Evolutionary conservation across 2,888 invertebrate species (phyloP).

Genomic region (Scaptodrosophila latifasciaeformis): DNA sequence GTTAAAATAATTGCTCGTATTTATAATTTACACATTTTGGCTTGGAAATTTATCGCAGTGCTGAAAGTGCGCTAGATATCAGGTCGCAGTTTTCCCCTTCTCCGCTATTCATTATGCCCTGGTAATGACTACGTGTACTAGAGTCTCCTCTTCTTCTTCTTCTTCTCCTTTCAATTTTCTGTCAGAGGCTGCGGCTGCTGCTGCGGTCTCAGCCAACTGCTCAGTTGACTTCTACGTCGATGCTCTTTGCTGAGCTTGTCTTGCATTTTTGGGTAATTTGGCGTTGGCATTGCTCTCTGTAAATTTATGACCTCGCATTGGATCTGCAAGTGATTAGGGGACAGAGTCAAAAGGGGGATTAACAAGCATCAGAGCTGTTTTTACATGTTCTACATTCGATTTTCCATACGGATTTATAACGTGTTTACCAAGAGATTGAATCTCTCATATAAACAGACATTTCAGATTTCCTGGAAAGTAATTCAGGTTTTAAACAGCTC

Average conservation of each 20-base stretch:
- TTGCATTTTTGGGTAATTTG: conserved; percentile 54
- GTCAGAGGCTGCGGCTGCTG: not conserved
- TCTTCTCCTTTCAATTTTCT: conserved; percentile 7
- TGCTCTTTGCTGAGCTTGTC: conserved; percentile 45
- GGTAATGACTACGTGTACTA: not conserved
- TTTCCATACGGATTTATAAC: too few species aligned
- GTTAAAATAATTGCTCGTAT: conserved; percentile 76
- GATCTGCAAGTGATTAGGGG: conserved; percentile 15
- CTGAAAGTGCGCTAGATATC: conserved; percentile 64
- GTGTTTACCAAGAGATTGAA: too few species aligned
- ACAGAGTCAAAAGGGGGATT: too few species aligned
- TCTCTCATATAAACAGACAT: too few species aligned
- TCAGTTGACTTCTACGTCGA: too few species aligned
- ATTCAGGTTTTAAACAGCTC: too few species aligned
- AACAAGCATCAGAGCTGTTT: too few species aligned
- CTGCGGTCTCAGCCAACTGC: not conserved
- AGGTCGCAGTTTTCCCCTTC: not conserved
- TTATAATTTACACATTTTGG: conserved; percentile 76
- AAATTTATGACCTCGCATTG: conserved; percentile 60
- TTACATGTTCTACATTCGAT: too few species aligned
- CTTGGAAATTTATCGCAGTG: conserved; percentile 73
- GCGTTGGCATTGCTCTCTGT: conserved; percentile 41
- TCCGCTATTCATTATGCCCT: not conserved
- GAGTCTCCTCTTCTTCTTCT: conserved; percentile 18
- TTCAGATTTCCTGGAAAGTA: too few species aligned